Base-by-base conservation (phyloP, 2,888 invertebrate genomes). In the Pegoplata infirma region DNA sequence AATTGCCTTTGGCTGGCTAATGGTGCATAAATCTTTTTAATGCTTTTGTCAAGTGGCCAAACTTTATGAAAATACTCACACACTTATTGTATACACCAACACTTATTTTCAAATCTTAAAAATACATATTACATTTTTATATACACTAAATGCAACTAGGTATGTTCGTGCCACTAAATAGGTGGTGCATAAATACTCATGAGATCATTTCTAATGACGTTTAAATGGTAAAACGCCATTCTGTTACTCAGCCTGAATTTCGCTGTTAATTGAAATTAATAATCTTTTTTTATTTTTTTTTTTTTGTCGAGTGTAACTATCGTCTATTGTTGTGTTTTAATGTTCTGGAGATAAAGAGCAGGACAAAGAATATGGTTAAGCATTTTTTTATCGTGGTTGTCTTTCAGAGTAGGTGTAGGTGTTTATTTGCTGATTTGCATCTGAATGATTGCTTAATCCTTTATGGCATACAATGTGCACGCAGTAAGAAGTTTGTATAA, bases 1-100 rank as follows among this genome's bases (percentile, higher is more conserved):
- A n/a, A 40, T 40, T 44, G 2, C 47, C 23, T 5, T 66, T 47
- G 71, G 80, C 55, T 61, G 83, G 84, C 87, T 86, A 86, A 87
- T 86, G 84, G 85, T 83, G 83, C 84, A 86, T 87, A 85, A 86
- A 87, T 86, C 86, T 86, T 86, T 81, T 86, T 85, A 87, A 87
- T 85, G 84, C 86, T 85, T 85, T 85, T 87, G 86, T 86, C 87
- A 87, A 85, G 85, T 85, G 83, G 76, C 84, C 83, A 61, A 69
- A 67, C 44, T 14, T 10, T 32, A 32, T 32, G 12, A 32, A 32
- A 28, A 3, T 47, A 23, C 21, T 23, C 59, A 46, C 59, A 46
- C 12, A 10, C 12, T 32, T 32, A 32, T 32, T 32, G 17, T 28
- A 16, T 12, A 49, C 47, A 61, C 32, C 47, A 32, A 47, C 61